Evolutionary conservation across 1,140 invertebrate genomes (phyloP).

Genomic region (Xylocopa sonorina): DNA sequence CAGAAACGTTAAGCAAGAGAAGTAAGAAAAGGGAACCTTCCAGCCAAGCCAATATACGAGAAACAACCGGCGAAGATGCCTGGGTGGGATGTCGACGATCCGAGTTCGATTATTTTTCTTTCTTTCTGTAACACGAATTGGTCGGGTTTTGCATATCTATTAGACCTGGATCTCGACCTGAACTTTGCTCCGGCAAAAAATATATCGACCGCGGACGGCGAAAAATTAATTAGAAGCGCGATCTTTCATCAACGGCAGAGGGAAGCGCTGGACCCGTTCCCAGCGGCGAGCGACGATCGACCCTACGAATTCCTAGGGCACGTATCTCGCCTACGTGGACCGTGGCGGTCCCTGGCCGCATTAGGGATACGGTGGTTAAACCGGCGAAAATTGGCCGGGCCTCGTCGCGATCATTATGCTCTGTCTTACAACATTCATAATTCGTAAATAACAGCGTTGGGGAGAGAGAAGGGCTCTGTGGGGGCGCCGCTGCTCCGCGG

Average conservation of each 20-base stretch:
- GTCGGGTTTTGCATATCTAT: too few species aligned
- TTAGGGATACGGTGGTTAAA: constrained; percentile 55
- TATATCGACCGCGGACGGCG: not conserved
- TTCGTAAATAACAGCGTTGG: constrained; percentile 76
- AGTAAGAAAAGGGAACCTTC: too few species aligned
- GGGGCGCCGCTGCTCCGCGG: constrained; percentile 48
- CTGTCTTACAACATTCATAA: constrained; percentile 75
- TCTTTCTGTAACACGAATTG: too few species aligned
- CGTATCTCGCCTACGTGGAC: not conserved
- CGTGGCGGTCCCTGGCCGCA: constrained; percentile 3
- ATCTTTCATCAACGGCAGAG: not conserved
- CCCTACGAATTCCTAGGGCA: constrained; percentile 47
- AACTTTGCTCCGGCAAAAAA: too few species aligned
- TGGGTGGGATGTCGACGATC: too few species aligned
- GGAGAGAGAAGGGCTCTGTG: constrained; percentile 24
- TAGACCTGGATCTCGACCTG: too few species aligned
- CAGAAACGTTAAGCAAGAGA: too few species aligned
- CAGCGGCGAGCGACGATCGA: constrained; percentile 13
- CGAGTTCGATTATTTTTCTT: not conserved
- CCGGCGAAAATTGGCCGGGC: constrained; percentile 64
- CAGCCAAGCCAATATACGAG: too few species aligned
- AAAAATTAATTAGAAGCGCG: constrained; percentile 14
- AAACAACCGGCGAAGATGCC: too few species aligned
- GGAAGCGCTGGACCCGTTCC: not conserved
- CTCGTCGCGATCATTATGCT: constrained; percentile 68